Conservation (phyloP, 2,113 vertebrate genomes). For the Vireo altiloquus region DNA sequence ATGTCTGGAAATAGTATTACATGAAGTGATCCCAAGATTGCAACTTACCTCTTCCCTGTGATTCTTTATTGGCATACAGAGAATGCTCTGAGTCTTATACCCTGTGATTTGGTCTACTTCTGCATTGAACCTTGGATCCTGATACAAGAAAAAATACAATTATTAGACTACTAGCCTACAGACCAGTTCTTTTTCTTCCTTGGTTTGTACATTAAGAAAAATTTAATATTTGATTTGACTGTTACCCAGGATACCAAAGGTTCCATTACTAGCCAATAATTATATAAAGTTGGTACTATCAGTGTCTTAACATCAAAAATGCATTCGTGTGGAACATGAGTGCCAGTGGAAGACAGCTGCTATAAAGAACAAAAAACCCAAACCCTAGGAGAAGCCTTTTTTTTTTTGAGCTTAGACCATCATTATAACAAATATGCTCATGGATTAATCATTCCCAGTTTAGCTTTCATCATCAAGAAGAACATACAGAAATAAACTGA, state of each 20-base stretch:
- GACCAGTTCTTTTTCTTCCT: neutral
- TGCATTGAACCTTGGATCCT: slow-evolving; percentile 96
- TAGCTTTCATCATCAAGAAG: neutral
- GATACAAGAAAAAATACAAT: neutral
- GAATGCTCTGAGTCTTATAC: slow-evolving; percentile 96
- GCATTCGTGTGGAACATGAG: neutral
- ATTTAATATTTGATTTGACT: neutral
- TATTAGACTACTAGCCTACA: slow-evolving; percentile 3
- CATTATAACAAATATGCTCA: neutral
- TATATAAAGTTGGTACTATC: neutral
- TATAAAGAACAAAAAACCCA: neutral
- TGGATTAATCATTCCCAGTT: neutral
- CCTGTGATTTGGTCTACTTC: slow-evolving; percentile 98
- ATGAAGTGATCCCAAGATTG: neutral
- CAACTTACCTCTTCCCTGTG: slow-evolving; percentile 89
- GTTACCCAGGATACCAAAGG: neutral
- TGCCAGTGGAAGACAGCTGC: neutral
- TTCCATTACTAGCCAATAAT: neutral
- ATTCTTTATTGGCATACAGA: slow-evolving; percentile 99
- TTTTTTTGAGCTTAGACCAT: neutral
- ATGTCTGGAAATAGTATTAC: neutral
- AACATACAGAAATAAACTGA: neutral
- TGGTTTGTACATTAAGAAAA: slow-evolving; percentile 5
- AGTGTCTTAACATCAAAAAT: neutral
- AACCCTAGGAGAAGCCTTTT: neutral